These are phyloP conservation scores for human DNA, from an alignment of 2,113 vertebrate species.

Conservation along the genomic window GRCh38 chr14:62424001-62424500, in stretches of 20 bases:
- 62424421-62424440: neutral
- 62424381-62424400: neutral
- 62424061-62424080: neutral
- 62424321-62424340: neutral
- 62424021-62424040: slow-evolving; percentile 4
- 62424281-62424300: neutral
- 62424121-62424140: neutral
- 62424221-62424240: neutral
- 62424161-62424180: neutral
- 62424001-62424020: slow-evolving; percentile 43
- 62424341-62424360: neutral
- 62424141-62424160: neutral
- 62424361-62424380: neutral
- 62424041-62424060: neutral
- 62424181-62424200: neutral
- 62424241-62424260: neutral
- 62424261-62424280: neutral
- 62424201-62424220: neutral
- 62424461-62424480: neutral
- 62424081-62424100: slow-evolving; percentile 12
- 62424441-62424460: neutral
- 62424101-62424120: neutral
- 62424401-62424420: neutral
- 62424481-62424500: neutral
- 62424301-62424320: neutral